A percentile compares a stretch with the other conserved stretches of the same genome.
These are phyloP conservation scores for Limenitis camilla DNA, from an alignment of 2,888 invertebrate species.

Conservation along the genomic window DNA sequence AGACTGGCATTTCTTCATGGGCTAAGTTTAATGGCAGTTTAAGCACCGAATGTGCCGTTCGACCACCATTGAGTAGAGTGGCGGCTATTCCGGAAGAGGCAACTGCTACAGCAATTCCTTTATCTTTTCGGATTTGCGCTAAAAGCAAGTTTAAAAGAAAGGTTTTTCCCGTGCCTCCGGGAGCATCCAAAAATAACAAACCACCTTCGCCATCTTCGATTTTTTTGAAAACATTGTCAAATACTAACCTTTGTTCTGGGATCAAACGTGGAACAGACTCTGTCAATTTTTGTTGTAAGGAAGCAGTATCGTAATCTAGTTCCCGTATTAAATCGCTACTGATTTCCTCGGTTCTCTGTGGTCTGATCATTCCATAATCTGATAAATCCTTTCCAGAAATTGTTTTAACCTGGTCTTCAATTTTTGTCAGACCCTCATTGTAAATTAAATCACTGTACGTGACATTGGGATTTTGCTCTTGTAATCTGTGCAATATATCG, in stretches of 20 bases:
- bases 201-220: constrained; percentile 27
- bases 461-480: no score
- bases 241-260: constrained; percentile 22
- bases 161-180: constrained; percentile 26
- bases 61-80: constrained; percentile 21
- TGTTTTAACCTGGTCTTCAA: no score
- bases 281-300: constrained; percentile 26
- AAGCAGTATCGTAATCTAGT: constrained; percentile 13
- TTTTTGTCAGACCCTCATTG: no score
- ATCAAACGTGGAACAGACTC: constrained; percentile 25
- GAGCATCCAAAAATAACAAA: constrained; percentile 24
- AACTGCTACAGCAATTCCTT: constrained; percentile 23
- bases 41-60: constrained; percentile 25
- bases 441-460: no score
- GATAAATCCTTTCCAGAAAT: no score
- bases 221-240: constrained; percentile 27
- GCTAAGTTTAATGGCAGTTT: constrained; percentile 26
- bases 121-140: constrained; percentile 22
- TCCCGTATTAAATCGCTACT: constrained; percentile 28
- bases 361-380: constrained; percentile 11
- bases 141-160: constrained; percentile 25
- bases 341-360: constrained; percentile 22
- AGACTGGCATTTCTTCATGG: constrained; percentile 27
- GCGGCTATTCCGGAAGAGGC: constrained; percentile 24
- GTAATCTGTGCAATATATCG: constrained; percentile 6